Evolutionary conservation across 1,140 invertebrate species (phyloP), one percentile per base, ranked within the genome.

Genomic region (Drosophila nikananu): DNA sequence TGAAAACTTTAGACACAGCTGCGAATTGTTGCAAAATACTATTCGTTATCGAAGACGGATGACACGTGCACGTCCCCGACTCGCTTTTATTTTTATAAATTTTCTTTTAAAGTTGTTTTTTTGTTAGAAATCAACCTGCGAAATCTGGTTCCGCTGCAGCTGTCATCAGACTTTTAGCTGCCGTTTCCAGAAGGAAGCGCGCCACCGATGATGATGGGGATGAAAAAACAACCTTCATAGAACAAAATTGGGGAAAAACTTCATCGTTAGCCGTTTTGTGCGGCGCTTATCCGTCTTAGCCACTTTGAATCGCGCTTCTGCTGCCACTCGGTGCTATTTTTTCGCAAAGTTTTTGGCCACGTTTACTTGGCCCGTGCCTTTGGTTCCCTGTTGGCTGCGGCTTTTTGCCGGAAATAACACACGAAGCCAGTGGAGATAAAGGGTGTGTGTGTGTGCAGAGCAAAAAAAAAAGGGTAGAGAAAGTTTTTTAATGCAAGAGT

Each of bases 221-320:
- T 23, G 25, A 44, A 42, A 37, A 66, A 77, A 54, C 44, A 71
- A 70, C 37, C 64, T 32, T 23, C 23, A 42, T 17, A 25, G 48
- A 52, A 60, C 55, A n/a, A 57, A 57, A 67, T 32, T 27, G 17
- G 63, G 32, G 80, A 63, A 71, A 83, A 87, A 84, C 77, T 89
- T 86, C 61, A 63, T 71, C 76, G 71, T 80, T 70, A 62, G 60
- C 76, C 77, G 65, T 87, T 89, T 89, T 80, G 61, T 79, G 49
- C 64, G 46, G 42, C 68, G 83, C 83, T 87, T 87, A 87, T 83
- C 84, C 84, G 66, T 80, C 83, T 87, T 83, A 83, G 72, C 77
- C 80, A 74, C 67, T 89, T 86, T 80, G 82, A 89, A 78, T 71
- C 73, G 62, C 76, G 81, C 51, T 87, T 86, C 77, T 81, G 77